phyloP scores from a whole-genome alignment of 2,797 vertebrate genomes.

The Aplochiton taeniatus region DNA sequence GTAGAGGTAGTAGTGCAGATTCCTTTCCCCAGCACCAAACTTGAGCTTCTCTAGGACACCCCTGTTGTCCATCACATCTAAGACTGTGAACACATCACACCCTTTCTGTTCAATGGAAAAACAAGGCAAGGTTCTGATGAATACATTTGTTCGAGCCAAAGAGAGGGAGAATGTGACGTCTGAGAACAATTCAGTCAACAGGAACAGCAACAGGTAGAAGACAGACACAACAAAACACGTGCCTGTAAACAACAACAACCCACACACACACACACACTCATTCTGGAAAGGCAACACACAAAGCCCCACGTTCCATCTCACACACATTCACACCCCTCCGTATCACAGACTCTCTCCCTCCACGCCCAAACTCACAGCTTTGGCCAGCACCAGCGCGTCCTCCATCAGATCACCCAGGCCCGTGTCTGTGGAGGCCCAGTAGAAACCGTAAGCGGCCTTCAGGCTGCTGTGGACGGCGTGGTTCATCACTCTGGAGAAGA shows the following conservation, averaged over 20 bases:
- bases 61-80: slow-evolving; percentile 92
- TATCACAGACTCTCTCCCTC: not conserved
- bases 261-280: not conserved
- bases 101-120: not conserved
- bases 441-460: slow-evolving; percentile 88
- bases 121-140: not conserved
- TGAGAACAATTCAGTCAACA: no score
- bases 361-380: slow-evolving; percentile 79
- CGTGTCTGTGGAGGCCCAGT: slow-evolving; percentile 79
- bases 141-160: no score
- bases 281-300: not conserved
- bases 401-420: slow-evolving; percentile 85
- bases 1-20: slow-evolving; percentile 94
- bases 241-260: no score
- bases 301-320: not conserved
- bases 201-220: no score
- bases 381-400: slow-evolving; percentile 87
- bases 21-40: slow-evolving; percentile 82
- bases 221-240: no score
- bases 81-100: slow-evolving; percentile 85
- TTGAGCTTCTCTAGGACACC: slow-evolving; percentile 92
- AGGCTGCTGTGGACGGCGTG: slow-evolving; percentile 85
- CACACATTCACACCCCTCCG: not conserved
- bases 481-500: slow-evolving; percentile 88
- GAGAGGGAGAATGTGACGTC: no score